These are phyloP conservation scores for Dryocosmus kuriphilus DNA, from an alignment of 2,888 invertebrate species.

Conservation along the genomic window DNA sequence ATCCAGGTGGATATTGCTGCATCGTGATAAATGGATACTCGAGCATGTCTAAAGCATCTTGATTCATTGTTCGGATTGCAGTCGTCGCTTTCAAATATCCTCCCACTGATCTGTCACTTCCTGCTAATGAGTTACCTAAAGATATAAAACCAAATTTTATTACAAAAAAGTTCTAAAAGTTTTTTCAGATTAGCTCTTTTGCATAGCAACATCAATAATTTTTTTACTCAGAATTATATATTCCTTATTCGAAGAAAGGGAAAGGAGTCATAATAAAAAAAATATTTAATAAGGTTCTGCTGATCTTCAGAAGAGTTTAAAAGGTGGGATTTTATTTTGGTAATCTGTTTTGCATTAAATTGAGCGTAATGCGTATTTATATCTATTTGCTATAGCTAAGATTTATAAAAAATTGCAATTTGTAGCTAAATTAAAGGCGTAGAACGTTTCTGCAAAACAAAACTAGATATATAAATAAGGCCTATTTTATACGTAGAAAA, in stretches of 20 bases:
- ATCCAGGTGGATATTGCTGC: constrained; percentile 92
- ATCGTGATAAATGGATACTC: constrained; percentile 98
- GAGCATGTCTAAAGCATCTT: constrained; percentile 91
- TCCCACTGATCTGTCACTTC: constrained; percentile 83
- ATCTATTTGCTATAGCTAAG: neutral
- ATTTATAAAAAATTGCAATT: neutral
- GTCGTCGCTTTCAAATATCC: constrained; percentile 79
- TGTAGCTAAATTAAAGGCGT: neutral
- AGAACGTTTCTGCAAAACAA: neutral
- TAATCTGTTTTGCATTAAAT: neutral
- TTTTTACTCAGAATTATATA: too few species aligned
- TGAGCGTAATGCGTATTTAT: constrained; percentile 3
- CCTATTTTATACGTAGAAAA: neutral
- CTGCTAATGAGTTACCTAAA: constrained; percentile 87
- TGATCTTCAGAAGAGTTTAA: neutral
- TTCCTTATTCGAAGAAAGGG: too few species aligned
- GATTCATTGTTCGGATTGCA: constrained; percentile 84
- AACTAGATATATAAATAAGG: neutral
- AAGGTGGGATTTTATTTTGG: neutral
- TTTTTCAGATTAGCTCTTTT: neutral
- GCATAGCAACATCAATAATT: neutral
- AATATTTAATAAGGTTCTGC: too few species aligned
- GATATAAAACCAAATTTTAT: constrained; percentile 43
- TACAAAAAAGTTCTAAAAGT: constrained; percentile 33
- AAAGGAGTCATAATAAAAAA: neutral